A percentile compares a stretch with the other conserved stretches of the same genome.
Conservation (phyloP, 2,113 vertebrate species). For the Hemiscyllium ocellatum region DNA sequence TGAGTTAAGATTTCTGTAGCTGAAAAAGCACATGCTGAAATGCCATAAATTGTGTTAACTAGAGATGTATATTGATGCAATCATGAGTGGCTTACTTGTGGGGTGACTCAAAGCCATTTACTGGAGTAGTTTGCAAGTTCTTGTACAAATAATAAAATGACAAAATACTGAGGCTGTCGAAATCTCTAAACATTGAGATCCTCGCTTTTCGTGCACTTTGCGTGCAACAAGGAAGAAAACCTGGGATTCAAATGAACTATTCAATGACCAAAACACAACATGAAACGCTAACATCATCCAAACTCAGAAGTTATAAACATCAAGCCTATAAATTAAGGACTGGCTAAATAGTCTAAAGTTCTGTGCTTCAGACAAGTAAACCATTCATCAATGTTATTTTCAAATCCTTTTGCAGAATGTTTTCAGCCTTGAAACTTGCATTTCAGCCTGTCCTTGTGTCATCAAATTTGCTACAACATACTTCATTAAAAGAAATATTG, state of each 20-base stretch:
- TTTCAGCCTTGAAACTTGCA: too few species aligned
- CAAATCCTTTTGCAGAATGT: too few species aligned
- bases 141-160: not conserved
- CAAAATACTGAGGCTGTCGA: not conserved
- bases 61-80: not conserved
- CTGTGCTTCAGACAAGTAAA: not conserved
- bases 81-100: not conserved
- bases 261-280: not conserved
- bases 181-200: not conserved
- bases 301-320: not conserved
- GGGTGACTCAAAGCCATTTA: not conserved
- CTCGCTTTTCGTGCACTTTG: not conserved
- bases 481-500: too few species aligned
- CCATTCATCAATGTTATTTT: too few species aligned
- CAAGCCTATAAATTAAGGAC: not conserved
- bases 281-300: not conserved
- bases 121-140: not conserved
- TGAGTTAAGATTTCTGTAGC: not conserved
- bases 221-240: not conserved
- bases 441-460: too few species aligned
- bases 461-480: too few species aligned
- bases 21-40: not conserved
- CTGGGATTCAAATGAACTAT: not conserved
- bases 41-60: not conserved
- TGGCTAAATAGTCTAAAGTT: not conserved